Conservation (phyloP, 30 jellyfish, hydroid and myxozoan genomes). For the Turritopsis dohrnii region DNA sequence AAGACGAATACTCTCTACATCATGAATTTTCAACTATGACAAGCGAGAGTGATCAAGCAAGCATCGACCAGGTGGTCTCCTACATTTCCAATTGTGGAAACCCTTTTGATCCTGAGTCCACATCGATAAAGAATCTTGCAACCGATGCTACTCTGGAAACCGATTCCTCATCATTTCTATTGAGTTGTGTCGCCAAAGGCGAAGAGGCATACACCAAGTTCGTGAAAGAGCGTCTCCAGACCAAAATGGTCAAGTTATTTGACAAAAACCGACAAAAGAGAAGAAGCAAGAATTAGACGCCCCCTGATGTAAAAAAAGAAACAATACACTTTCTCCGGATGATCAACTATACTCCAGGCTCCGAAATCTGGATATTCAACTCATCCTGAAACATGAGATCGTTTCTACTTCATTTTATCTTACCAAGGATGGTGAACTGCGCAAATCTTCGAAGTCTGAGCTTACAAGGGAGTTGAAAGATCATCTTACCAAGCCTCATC, state of each 20-base stretch:
- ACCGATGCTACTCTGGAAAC: not conserved
- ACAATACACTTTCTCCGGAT: no score
- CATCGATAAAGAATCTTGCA: not conserved
- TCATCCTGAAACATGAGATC: no score
- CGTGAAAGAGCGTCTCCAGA: not conserved
- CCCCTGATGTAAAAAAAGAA: no score
- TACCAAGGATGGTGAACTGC: no score
- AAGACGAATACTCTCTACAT: not conserved
- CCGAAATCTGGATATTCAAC: no score
- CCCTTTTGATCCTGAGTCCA: not conserved
- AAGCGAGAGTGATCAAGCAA: not conserved
- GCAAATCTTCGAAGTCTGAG: no score
- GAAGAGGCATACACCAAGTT: not conserved
- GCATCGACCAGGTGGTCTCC: not conserved
- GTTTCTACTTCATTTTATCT: no score
- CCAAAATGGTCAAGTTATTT: not conserved
- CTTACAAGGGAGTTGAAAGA: no score
- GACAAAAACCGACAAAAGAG: not conserved
- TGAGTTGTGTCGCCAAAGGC: constrained; percentile 3
- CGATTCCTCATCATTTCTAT: not conserved
- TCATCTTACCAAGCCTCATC: no score
- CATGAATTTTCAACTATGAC: not conserved
- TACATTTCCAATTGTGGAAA: not conserved
- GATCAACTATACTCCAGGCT: no score
- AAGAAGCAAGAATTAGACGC: not conserved